Conservation (phyloP, 2,797 vertebrate species). For the Gobio occitaniae region DNA sequence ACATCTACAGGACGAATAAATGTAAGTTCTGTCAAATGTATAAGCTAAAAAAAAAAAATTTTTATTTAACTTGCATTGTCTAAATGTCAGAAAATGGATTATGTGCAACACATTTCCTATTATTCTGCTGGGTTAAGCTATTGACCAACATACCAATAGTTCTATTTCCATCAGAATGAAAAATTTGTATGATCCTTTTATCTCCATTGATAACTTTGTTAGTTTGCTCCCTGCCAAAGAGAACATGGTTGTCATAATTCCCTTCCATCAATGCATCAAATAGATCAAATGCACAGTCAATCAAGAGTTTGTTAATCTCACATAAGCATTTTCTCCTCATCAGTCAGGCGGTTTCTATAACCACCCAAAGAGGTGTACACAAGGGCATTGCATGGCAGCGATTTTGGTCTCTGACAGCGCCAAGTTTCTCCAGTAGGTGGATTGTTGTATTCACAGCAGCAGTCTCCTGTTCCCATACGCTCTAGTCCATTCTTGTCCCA, state of each 20-base stretch:
- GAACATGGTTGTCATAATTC: not conserved
- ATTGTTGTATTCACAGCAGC: slow-evolving; percentile 83
- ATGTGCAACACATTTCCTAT: not conserved
- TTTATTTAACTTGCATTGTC: not conserved
- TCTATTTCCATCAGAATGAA: not conserved
- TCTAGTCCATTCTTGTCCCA: slow-evolving; percentile 38
- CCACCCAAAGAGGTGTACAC: slow-evolving; percentile 83
- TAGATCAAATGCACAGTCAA: no score
- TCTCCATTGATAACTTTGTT: slow-evolving; percentile 14
- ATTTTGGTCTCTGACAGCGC: slow-evolving; percentile 83
- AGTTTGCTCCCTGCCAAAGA: slow-evolving; percentile 15
- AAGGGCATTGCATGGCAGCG: slow-evolving; percentile 78
- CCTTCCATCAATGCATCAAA: not conserved
- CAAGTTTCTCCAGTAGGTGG: slow-evolving; percentile 79
- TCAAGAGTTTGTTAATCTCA: not conserved
- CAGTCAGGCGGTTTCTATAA: slow-evolving; percentile 77
- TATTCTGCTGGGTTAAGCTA: not conserved
- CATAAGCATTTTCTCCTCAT: slow-evolving; percentile 56
- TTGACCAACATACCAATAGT: slow-evolving; percentile 6
- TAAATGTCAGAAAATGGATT: not conserved
- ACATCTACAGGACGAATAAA: not conserved
- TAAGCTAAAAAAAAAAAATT: not conserved
- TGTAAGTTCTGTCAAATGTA: not conserved
- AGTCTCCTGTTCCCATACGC: slow-evolving; percentile 72
- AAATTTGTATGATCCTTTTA: slow-evolving; percentile 39